These are phyloP conservation scores for Drosophila merina DNA, from an alignment of 2,888 invertebrate species.

Conservation along the genomic window DNA sequence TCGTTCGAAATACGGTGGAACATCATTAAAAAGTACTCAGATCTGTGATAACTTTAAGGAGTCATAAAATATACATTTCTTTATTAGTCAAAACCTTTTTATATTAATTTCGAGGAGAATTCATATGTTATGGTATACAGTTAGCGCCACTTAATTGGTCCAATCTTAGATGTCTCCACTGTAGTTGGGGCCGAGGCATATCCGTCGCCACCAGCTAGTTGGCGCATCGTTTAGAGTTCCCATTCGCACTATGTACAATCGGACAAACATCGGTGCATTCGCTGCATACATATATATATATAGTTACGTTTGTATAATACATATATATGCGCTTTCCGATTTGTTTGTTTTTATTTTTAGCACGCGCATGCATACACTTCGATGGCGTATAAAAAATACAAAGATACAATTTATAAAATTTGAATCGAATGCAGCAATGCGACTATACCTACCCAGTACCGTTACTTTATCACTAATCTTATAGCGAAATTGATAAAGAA, in stretches of 20 bases:
- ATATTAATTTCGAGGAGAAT: too few species aligned
- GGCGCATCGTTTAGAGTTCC: constrained; percentile 45
- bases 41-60: not conserved
- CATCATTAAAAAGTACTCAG: not conserved
- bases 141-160: not conserved
- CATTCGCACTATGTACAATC: constrained; percentile 44
- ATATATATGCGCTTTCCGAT: constrained; percentile 43
- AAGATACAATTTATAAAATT: constrained; percentile 12
- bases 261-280: constrained; percentile 33
- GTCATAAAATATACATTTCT: not conserved
- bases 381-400: constrained; percentile 16
- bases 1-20: constrained; percentile 18
- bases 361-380: constrained; percentile 34
- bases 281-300: constrained; percentile 13
- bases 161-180: not conserved
- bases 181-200: constrained; percentile 37
- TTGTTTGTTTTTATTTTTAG: constrained; percentile 52
- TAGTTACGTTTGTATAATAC: constrained; percentile 5
- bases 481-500: not conserved
- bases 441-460: not conserved
- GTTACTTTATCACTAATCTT: too few species aligned
- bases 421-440: constrained; percentile 23
- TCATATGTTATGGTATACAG: too few species aligned
- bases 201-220: constrained; percentile 47
- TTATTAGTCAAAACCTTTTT: too few species aligned